Percentiles rank a stretch among this genome's conserved stretches.
phyloP scores from a whole-genome alignment of 2,888 invertebrate species.

The Drosophila picticornis region DNA sequence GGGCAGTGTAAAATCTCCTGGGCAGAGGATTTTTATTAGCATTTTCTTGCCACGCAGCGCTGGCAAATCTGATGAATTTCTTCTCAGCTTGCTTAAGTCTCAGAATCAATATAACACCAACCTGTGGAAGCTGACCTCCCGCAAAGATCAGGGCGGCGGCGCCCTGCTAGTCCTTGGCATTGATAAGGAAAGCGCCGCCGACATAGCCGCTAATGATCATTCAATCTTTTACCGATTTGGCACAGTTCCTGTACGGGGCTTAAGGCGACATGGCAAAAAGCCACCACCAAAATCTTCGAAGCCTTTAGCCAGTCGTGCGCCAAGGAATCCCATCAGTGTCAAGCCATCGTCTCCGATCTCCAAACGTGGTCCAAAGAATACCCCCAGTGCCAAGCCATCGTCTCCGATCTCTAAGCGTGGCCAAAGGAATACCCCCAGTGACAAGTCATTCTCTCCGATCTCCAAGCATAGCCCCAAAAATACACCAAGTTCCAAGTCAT shows the following conservation, averaged over 20 bases:
- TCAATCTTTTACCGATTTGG: constrained; percentile 38
- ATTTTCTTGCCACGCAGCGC: constrained; percentile 2
- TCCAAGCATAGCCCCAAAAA: background rate
- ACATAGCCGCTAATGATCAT: constrained; percentile 31
- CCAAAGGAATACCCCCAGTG: background rate
- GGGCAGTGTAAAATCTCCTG: background rate
- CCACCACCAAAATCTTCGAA: background rate
- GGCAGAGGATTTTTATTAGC: background rate
- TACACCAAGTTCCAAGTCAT: background rate
- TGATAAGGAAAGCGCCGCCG: constrained; percentile 29
- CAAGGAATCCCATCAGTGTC: background rate
- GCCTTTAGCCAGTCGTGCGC: no score
- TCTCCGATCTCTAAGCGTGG: background rate
- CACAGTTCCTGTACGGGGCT: constrained; percentile 27
- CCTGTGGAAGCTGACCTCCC: constrained; percentile 22
- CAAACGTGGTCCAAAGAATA: background rate
- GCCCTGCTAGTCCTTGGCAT: constrained; percentile 16
- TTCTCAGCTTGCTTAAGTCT: constrained; percentile 29
- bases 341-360: background rate
- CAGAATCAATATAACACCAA: constrained; percentile 36
- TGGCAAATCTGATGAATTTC: constrained; percentile 17
- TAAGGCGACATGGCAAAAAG: background rate
- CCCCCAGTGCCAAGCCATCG: background rate
- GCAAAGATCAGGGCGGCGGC: constrained; percentile 9
- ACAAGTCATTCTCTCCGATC: background rate